A percentile compares a stretch with the other conserved stretches of the same genome.
Evolutionary conservation across 2,797 vertebrate genomes (phyloP).

Genomic region (Lutjanus argentimaculatus): DNA sequence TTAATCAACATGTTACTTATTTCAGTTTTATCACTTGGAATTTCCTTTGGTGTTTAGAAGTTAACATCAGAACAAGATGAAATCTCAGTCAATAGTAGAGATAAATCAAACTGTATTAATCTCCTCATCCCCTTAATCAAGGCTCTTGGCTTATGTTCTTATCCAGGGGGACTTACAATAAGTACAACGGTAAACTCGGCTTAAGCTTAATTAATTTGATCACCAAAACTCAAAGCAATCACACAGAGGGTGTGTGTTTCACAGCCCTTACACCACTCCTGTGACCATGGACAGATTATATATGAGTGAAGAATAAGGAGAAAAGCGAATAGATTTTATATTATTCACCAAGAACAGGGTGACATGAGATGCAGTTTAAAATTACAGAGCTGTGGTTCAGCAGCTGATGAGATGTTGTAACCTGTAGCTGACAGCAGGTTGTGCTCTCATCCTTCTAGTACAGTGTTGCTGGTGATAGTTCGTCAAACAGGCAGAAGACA

Average conservation of each 20-base stretch:
- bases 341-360: neutral
- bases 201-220: neutral
- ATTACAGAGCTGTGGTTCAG: neutral
- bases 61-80: too few species aligned
- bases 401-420: constrained; percentile 15
- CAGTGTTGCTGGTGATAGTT: neutral
- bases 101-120: neutral
- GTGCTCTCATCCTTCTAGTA: constrained; percentile 55
- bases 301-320: neutral
- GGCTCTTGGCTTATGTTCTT: neutral
- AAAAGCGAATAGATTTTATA: neutral
- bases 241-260: neutral
- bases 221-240: neutral
- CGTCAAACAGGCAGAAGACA: neutral
- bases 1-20: neutral
- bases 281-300: neutral
- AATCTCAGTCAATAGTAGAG: too few species aligned
- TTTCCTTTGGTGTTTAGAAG: too few species aligned
- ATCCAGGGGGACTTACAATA: neutral
- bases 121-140: neutral
- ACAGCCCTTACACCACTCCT: neutral
- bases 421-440: constrained; percentile 59
- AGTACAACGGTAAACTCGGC: neutral
- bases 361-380: neutral
- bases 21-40: too few species aligned